Evolutionary conservation across 1,140 invertebrate species (phyloP).

Genomic region (Lepidurus apus): DNA sequence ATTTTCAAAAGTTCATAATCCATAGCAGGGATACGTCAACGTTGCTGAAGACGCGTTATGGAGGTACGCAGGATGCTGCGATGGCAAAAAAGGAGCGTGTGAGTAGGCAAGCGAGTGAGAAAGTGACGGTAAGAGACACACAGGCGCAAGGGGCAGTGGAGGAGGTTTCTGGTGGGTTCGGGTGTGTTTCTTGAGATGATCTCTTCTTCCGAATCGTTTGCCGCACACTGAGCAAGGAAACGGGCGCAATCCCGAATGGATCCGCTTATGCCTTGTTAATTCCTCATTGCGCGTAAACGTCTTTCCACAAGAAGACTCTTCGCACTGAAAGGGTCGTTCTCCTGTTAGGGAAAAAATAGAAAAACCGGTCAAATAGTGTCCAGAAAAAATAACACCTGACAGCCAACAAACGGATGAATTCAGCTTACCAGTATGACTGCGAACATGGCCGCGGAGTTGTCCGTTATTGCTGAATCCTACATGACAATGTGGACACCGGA

Average conservation of each 20-base stretch:
- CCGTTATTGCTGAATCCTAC: constrained; percentile 90
- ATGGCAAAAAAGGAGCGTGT: constrained; percentile 17
- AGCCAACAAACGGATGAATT: constrained; percentile 18
- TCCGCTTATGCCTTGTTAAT: constrained; percentile 80
- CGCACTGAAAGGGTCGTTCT: constrained; percentile 79
- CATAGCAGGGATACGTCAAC: constrained; percentile 4
- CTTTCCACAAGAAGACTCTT: constrained; percentile 74
- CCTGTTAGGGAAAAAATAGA: constrained; percentile 49
- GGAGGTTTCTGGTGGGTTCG: constrained; percentile 56
- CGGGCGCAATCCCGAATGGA: constrained; percentile 76
- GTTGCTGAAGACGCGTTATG: background rate
- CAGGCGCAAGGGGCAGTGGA: background rate
- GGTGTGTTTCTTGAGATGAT: constrained; percentile 77
- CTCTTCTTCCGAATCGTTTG: constrained; percentile 82
- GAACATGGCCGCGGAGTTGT: constrained; percentile 80
- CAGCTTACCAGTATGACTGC: constrained; percentile 77
- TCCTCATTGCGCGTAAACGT: constrained; percentile 91
- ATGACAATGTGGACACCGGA: constrained; percentile 78
- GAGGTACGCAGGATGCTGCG: background rate
- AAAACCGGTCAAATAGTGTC: background rate
- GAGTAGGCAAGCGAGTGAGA: background rate
- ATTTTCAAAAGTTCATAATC: background rate
- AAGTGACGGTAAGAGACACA: background rate
- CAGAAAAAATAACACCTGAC: background rate
- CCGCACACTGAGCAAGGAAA: constrained; percentile 71